phyloP scores from a whole-genome alignment of 2,888 invertebrate species.

The Athripsodes cinereus region DNA sequence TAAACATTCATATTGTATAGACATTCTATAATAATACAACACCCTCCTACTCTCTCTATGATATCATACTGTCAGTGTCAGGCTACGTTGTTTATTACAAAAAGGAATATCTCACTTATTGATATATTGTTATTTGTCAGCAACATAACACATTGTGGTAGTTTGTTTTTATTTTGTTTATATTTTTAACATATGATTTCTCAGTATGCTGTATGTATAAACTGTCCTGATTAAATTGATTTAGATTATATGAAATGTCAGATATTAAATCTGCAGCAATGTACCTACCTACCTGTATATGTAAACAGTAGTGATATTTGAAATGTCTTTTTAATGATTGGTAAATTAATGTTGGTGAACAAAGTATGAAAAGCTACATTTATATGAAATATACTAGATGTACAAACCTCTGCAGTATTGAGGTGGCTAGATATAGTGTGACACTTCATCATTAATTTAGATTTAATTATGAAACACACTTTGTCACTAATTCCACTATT shows the following conservation, averaged over 20 bases:
- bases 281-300: no score
- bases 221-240: no score
- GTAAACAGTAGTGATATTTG: no score
- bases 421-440: neutral
- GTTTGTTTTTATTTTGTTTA: neutral
- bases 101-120: constrained; percentile 2
- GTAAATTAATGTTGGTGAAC: no score
- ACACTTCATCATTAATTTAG: neutral
- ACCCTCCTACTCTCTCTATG: neutral
- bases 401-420: neutral
- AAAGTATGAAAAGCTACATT: no score
- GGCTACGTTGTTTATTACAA: no score
- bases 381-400: no score
- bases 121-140: neutral
- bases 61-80: no score
- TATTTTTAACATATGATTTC: neutral
- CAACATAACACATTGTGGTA: neutral
- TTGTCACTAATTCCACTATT: neutral
- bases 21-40: neutral
- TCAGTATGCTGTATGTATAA: neutral
- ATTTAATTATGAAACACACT: neutral
- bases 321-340: no score
- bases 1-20: neutral
- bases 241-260: no score
- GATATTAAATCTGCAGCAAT: no score